These are phyloP conservation scores for Andrena minutula DNA, from an alignment of 2,888 invertebrate species.

Conservation along the genomic window DNA sequence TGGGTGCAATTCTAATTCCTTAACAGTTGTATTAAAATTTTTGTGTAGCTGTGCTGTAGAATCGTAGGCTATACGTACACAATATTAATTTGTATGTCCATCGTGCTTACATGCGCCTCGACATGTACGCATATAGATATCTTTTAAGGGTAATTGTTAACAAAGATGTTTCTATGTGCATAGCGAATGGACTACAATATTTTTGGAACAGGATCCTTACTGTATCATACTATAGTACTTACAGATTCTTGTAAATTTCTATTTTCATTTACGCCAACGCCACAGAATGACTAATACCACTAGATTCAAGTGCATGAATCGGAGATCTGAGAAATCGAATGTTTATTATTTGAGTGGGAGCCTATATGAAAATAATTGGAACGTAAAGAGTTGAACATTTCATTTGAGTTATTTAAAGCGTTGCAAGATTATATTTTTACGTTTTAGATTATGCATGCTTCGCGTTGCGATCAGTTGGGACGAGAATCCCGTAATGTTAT, in stretches of 20 bases:
- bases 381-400: background rate
- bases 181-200: constrained; percentile 36
- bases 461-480: background rate
- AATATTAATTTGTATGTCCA: constrained; percentile 57
- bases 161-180: constrained; percentile 64
- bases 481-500: background rate
- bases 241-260: constrained; percentile 25
- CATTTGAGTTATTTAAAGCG: background rate
- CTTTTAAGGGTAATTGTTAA: constrained; percentile 66
- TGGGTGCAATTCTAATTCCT: constrained; percentile 84
- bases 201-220: constrained; percentile 33
- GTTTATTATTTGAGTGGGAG: background rate
- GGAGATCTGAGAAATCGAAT: background rate
- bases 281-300: background rate
- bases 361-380: background rate
- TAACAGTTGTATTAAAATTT: constrained; percentile 58
- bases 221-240: constrained; percentile 37
- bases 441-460: background rate
- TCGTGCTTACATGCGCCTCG: constrained; percentile 36
- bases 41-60: constrained; percentile 71
- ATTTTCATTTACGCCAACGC: constrained; percentile 8
- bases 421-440: background rate
- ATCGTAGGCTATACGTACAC: constrained; percentile 68
- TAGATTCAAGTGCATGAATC: background rate
- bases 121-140: constrained; percentile 53